Base-by-base conservation (phyloP, 2,888 invertebrate species). In the Epinotia demarniana region DNA sequence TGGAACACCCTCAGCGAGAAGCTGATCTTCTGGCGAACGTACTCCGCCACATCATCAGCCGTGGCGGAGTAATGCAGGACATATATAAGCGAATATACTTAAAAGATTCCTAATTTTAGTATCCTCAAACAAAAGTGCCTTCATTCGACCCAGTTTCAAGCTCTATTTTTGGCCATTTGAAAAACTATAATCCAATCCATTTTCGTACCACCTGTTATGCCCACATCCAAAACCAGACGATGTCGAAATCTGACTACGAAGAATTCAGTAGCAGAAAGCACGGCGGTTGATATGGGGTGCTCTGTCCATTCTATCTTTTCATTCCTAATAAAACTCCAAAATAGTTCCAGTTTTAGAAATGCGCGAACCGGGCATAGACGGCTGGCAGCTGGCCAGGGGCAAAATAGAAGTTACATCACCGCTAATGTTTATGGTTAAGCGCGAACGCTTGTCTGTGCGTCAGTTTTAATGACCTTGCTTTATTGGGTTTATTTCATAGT, bases 351-450 rank as follows among this genome's bases (percentile, higher is more conserved):
- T 57, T 75, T 75, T 72, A 75, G 75, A 75, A 72, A 72, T 75
- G 66, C 61, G 75, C 71, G 61, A 75, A 75, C 75, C 57, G 33
- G 33, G 71, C 75, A 75, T 75, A 75, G 75, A 67, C 75, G 19
- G 49, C 43, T 75, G 75, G 75, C 75, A 67, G 27, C 13, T 9
- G 61, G 66, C 75, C 75, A 75, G 75, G 13, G 71, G 72, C 72
- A 72, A 55, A 75, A 75, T 75, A 72, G 75, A 75, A 43, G 75
- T 75, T 75, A 75, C 75, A 75, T 75, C 75, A 71, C 71, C 60
- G 66, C 46, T 57, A 72, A 67, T 75, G 75, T 75, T 75, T 75
- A 75, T 75, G 75, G 75, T 72, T 67, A 75, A 70, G 68, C 62
- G 39, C 58, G 39, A 75, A 67, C 67, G 66, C 13, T 72, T 72